phyloP scores from a whole-genome alignment of 2,797 vertebrate genomes.

The Arctocebus calabarensis region DNA sequence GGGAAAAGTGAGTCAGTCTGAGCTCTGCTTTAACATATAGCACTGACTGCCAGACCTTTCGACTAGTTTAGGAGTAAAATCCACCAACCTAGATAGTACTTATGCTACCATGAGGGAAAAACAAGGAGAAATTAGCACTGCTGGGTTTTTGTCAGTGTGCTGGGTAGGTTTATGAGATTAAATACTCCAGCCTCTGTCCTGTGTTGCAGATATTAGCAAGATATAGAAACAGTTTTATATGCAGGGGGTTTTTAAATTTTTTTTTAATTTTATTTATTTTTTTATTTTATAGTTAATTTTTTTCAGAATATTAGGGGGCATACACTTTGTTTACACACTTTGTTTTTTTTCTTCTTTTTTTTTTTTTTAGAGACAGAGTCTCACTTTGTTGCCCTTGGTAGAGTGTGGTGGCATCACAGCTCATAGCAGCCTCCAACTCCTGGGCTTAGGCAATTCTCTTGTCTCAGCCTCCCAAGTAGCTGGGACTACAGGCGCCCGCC shows the following conservation, averaged over 20 bases:
- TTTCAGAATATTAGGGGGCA: too few relatives aligned
- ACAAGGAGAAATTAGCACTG: constrained; percentile 10
- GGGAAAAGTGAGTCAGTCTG: background rate
- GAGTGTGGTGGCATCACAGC: too few relatives aligned
- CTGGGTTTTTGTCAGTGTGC: background rate
- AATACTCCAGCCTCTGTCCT: background rate
- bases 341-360: too few relatives aligned
- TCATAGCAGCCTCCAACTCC: too few relatives aligned
- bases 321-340: too few relatives aligned
- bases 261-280: too few relatives aligned
- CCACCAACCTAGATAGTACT: background rate
- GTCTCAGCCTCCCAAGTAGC: too few relatives aligned
- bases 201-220: background rate
- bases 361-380: too few relatives aligned
- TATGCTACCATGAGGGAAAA: background rate
- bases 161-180: background rate
- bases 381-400: too few relatives aligned
- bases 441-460: too few relatives aligned
- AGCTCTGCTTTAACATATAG: background rate
- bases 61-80: constrained; percentile 35
- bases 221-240: background rate
- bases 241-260: background rate
- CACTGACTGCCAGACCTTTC: background rate
- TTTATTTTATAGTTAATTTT: too few relatives aligned
- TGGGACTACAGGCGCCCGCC: too few relatives aligned